Percentiles rank a stretch among this genome's conserved stretches.
Conservation (phyloP, 2,797 vertebrate species). For the Pseudomugil gertrudae region DNA sequence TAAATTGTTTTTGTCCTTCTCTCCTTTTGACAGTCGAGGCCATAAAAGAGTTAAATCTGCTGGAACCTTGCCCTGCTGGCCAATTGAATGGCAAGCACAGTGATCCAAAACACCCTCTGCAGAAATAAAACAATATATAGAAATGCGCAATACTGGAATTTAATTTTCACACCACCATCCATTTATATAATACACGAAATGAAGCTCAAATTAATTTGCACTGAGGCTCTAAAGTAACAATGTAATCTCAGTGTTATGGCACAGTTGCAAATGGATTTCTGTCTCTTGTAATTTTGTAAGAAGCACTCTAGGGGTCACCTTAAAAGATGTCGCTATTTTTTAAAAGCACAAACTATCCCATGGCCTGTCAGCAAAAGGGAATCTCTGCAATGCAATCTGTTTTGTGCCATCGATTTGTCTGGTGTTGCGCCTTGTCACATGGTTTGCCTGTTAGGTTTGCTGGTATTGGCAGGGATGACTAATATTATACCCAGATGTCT, state of each 20-base stretch:
- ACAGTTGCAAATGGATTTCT: conserved; percentile 88
- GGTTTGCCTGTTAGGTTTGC: conserved; percentile 81
- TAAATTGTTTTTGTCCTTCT: conserved; percentile 63
- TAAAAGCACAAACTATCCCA: conserved; percentile 83
- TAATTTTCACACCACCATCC: conserved; percentile 84
- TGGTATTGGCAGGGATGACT: conserved; percentile 85
- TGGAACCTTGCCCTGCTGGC: conserved; percentile 72
- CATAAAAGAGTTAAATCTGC: conserved; percentile 76
- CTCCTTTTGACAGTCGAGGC: conserved; percentile 62
- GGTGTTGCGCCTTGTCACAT: conserved; percentile 80
- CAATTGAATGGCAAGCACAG: conserved; percentile 72
- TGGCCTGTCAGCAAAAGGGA: conserved; percentile 82
- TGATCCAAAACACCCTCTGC: conserved; percentile 81
- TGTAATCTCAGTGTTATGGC: conserved; percentile 87
- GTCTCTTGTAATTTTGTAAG: conserved; percentile 88
- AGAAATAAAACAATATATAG: conserved; percentile 86
- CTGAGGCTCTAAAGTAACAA: conserved; percentile 85
- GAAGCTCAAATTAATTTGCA: conserved; percentile 87
- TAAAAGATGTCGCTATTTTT: conserved; percentile 87
- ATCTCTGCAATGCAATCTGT: conserved; percentile 85
- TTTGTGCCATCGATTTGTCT: conserved; percentile 85
- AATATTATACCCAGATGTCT: conserved; percentile 87
- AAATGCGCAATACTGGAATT: conserved; percentile 84
- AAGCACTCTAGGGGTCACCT: conserved; percentile 86
- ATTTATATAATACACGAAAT: conserved; percentile 88